Conservation (phyloP, 1,140 invertebrate genomes). For the Eufriesea mexicana region DNA sequence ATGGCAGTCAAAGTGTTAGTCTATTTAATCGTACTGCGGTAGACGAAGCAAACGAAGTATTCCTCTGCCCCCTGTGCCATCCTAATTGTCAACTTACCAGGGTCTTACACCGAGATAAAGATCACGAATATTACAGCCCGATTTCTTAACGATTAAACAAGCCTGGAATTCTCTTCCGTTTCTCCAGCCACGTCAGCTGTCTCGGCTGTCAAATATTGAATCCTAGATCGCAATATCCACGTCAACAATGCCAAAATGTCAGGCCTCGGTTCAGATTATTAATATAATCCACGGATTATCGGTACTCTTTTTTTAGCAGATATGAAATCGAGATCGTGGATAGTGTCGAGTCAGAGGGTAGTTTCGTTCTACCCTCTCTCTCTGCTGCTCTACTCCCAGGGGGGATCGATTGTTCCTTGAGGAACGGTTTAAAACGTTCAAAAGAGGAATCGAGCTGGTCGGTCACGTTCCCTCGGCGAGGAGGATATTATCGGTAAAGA, state of each 20-base stretch:
- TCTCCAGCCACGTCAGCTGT: neutral
- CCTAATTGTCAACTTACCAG: too few species aligned
- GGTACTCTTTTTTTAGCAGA: neutral
- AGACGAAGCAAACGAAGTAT: too few species aligned
- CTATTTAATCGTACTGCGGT: too few species aligned
- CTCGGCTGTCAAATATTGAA: neutral
- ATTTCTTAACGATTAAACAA: neutral
- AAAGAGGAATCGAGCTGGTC: neutral
- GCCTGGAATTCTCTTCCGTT: neutral
- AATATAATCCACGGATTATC: conserved; percentile 8
- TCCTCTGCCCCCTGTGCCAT: too few species aligned
- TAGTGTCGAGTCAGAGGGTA: conserved; percentile 37
- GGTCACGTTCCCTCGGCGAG: conserved; percentile 4
- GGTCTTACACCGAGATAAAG: too few species aligned
- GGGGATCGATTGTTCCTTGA: conserved; percentile 30
- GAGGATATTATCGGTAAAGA: conserved; percentile 16
- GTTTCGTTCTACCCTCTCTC: neutral
- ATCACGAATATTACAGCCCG: neutral
- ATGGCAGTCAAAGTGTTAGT: too few species aligned
- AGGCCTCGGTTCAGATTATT: conserved; percentile 7
- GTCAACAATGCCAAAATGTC: neutral
- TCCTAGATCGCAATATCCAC: conserved; percentile 13
- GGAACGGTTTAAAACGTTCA: conserved; percentile 35
- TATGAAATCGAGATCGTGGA: conserved; percentile 4
- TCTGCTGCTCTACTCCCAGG: neutral